Percentiles rank a stretch among this genome's conserved stretches.
phyloP scores from a whole-genome alignment of 1,140 invertebrate species.

The Lasioglossum baleicum region DNA sequence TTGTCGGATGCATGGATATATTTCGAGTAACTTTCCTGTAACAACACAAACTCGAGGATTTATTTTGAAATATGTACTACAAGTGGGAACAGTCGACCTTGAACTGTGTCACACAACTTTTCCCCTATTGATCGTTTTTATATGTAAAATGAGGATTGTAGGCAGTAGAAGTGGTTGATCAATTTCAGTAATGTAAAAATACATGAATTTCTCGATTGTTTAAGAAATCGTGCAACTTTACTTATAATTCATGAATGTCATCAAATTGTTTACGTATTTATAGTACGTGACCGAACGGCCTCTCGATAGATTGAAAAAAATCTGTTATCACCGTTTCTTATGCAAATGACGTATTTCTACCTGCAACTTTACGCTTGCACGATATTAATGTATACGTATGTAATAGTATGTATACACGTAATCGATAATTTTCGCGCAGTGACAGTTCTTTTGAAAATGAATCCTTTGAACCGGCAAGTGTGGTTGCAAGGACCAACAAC shows the following conservation, averaged over 20 bases:
- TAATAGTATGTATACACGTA: too few species aligned
- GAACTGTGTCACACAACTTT: conserved; percentile 11
- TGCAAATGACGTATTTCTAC: background rate
- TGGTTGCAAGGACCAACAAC: background rate
- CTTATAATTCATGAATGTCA: too few species aligned
- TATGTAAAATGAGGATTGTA: background rate
- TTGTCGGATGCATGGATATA: background rate
- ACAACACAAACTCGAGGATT: background rate
- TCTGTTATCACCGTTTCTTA: background rate
- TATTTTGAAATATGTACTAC: background rate
- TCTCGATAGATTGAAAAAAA: background rate
- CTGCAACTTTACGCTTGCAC: background rate
- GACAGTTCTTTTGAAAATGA: conserved; percentile 11
- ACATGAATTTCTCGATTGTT: background rate
- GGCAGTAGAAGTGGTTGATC: background rate
- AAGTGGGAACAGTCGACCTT: conserved; percentile 3
- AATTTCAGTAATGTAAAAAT: background rate
- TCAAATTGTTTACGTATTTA: background rate
- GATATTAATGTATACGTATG: background rate
- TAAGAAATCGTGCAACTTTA: background rate
- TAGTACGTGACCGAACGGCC: background rate
- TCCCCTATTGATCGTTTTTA: conserved; percentile 24
- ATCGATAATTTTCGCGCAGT: conserved; percentile 14
- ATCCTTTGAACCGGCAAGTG: background rate
- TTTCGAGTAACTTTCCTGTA: background rate